Evolutionary conservation across 2,797 vertebrate species (phyloP).

Genomic region (Sebastes vulpes): DNA sequence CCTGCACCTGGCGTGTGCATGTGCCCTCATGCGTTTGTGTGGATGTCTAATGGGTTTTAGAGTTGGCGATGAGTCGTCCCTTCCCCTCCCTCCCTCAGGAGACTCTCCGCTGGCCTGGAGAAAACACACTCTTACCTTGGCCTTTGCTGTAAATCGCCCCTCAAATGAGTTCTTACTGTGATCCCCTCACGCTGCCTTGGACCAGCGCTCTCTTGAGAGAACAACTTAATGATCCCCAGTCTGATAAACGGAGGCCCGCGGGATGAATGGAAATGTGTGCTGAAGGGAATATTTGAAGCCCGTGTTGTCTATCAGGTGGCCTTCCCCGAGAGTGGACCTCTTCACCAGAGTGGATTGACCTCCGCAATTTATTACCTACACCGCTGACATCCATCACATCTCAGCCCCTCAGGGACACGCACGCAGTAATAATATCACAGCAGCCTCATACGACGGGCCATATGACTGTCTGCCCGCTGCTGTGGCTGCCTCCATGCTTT

Average conservation of each 20-base stretch:
- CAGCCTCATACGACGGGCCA: constrained; percentile 1
- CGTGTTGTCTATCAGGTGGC: constrained; percentile 63
- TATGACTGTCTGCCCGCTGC: constrained; percentile 16
- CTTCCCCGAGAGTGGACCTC: constrained; percentile 56
- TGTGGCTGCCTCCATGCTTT: constrained; percentile 21
- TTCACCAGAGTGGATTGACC: constrained; percentile 71
- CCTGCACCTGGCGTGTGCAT: constrained; percentile 16
- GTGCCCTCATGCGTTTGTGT: constrained; percentile 24
- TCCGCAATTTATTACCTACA: constrained; percentile 71
- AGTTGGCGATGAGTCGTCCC: constrained; percentile 28
- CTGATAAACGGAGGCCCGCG: constrained; percentile 48
- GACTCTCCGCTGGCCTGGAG: constrained; percentile 27
- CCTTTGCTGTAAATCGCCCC: constrained; percentile 62
- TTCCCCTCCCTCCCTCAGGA: constrained; percentile 23
- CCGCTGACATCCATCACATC: constrained; percentile 61
- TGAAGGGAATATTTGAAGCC: constrained; percentile 47
- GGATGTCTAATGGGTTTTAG: constrained; percentile 46
- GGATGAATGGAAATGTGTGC: constrained; percentile 58
- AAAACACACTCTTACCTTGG: constrained; percentile 59
- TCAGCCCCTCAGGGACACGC: constrained; percentile 57
- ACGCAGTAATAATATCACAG: constrained; percentile 57
- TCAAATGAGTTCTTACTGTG: constrained; percentile 62
- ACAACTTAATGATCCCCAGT: constrained; percentile 64
- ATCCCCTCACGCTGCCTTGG: constrained; percentile 39
- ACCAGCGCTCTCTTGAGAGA: constrained; percentile 58